These are phyloP conservation scores for Reticulitermes lucifugus DNA, from an alignment of 2,888 invertebrate genomes.

Conservation along the genomic window DNA sequence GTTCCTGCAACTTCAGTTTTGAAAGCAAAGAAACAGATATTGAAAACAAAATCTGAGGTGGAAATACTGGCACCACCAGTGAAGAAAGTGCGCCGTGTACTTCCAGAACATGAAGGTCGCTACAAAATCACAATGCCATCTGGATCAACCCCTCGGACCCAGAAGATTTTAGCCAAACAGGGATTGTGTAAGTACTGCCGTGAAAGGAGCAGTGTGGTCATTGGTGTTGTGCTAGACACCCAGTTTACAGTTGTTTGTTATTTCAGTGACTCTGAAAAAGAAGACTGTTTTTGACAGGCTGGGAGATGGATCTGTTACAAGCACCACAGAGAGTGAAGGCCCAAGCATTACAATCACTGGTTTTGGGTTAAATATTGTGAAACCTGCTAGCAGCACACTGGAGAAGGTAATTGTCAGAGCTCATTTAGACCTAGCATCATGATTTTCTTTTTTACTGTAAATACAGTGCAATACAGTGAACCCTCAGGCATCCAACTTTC, in stretches of 20 bases:
- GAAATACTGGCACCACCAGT: constrained; percentile 48
- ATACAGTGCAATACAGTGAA: too few relatives aligned
- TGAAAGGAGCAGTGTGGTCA: too few relatives aligned
- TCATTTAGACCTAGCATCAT: too few relatives aligned
- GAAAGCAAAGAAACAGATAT: constrained; percentile 22
- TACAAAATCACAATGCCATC: constrained; percentile 66
- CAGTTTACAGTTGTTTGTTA: background rate
- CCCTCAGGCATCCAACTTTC: too few relatives aligned
- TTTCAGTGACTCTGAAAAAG: constrained; percentile 55
- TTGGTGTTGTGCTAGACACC: too few relatives aligned
- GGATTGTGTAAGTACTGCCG: constrained; percentile 39
- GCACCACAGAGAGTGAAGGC: constrained; percentile 59
- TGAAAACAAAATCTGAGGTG: constrained; percentile 55
- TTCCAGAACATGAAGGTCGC: constrained; percentile 68
- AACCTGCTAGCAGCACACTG: constrained; percentile 55
- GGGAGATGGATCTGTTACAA: constrained; percentile 65
- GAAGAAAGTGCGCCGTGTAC: constrained; percentile 61
- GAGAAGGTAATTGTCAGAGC: constrained; percentile 38
- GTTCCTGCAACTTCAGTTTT: constrained; percentile 44
- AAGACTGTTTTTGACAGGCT: constrained; percentile 68
- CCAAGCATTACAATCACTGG: constrained; percentile 62
- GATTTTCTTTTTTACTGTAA: too few relatives aligned
- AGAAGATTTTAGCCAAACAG: constrained; percentile 59
- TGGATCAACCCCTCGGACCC: constrained; percentile 62
- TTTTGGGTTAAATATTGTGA: constrained; percentile 59